Base-by-base conservation (phyloP, 2,888 invertebrate genomes). In the Napeogenes inachia region DNA sequence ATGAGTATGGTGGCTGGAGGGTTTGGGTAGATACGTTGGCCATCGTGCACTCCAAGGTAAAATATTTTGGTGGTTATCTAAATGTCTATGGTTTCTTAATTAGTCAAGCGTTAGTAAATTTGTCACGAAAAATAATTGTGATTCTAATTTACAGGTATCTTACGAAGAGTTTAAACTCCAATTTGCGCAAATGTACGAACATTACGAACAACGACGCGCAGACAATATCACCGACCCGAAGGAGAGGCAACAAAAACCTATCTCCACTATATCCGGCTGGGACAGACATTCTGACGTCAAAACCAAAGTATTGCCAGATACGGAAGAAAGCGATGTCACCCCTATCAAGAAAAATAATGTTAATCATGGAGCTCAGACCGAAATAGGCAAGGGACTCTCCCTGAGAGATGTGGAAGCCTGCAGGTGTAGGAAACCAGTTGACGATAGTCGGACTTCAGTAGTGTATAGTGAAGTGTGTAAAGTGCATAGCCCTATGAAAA, bases 11-110 rank as follows among this genome's bases (percentile, higher is more conserved):
- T 4, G 99, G 99, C 13, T 99, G 99, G 99, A 91, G 99, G 65
- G 99, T 99, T 21, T 99, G 99, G 99, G 99, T 99, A 4, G 99
- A 99, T 81, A 99, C 99, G 0, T 87, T 99, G 65, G 99, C 99
- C 54, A 99, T 99, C 76, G 98, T 99, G 2, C 99, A 99, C 89
- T 99, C 99, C 2, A 99, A 99, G 93, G 99, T 97, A 80, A 79
- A 77, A 35, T 54, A 21, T 46, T 53, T 13, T 3, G 2, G 21
- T 0, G 35, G 35, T 35, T 35, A 5, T 35, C 35, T 5, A 35
- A 4, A 35, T 35, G 10, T 6, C 10, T 42, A 10, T 10, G 42
- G 10, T 42, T 42, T 42, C 10, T 42, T 10, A 2, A 3, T 42
- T 2, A 10, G 10, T 42, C 21, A 42, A 10, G 10, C 42, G 6